Base-by-base conservation (phyloP, 2,113 vertebrate species). In the Lasiurus cinereus region DNA sequence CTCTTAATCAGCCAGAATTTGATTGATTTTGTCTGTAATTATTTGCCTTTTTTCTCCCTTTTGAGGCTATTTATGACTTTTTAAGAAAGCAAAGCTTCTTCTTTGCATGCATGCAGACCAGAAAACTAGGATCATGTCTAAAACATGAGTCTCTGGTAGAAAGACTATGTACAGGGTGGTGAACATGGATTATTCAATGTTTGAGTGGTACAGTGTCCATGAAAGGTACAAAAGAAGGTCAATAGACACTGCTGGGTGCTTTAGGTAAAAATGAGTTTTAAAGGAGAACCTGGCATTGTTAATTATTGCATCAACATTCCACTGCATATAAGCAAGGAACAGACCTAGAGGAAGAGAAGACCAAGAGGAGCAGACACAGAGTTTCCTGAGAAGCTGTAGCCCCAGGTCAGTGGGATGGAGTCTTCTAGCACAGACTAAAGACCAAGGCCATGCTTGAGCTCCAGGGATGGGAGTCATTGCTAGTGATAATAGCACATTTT, bases 261-360 rank as follows among this genome's bases (percentile, higher is more conserved):
- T 6, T 10, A 15, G 11, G 16, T 18, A 62, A 18, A 78, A 64
- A 29, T 64, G 29, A 79, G 13, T 79, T 93, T 54, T 48, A 82
- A 91, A 89, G 15, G 39, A 78, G 39, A 84, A 31, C 6, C 39
- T 83, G 66, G 62, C 62, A 88, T 24, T 66, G n/a, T 43, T 82
- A 94, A 78, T 92, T 78, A 82, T 14, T 24, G 29, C 43, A 91
- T 88, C 36, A 84, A 33, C 19, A 62, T 59, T 73, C 59, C 18
- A 64, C 15, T 62, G 83, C 76, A 72, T 21, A 19, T 67, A 79
- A 89, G 64, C 36, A 80, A 83, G 62, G 24, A 77, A 9, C 6
- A 90, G 24, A 39, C 16, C 24, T 67, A 90, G 36, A 73, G 14
- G 83, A 88, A 69, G 59, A 22, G 6, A 82, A 54, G 43, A 73